Evolutionary conservation across 2,797 vertebrate species (phyloP).

Genomic region (Tragopan temminckii): DNA sequence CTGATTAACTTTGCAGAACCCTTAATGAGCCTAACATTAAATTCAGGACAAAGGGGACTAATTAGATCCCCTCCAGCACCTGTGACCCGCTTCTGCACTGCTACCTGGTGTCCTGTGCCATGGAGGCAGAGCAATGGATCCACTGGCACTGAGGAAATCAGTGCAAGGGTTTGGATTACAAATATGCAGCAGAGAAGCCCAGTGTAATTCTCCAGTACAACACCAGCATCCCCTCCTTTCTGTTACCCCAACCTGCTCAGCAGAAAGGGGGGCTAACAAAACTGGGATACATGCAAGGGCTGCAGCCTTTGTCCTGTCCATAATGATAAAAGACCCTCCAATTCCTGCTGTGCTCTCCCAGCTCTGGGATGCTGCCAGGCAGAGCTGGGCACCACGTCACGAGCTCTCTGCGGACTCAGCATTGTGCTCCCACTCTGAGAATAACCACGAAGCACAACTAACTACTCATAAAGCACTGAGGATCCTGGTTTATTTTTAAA

Average conservation of each 20-base stretch:
- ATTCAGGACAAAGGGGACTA: slow-evolving; percentile 74
- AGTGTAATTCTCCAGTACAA: neutral
- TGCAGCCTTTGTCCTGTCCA: neutral
- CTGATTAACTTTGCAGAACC: slow-evolving; percentile 74
- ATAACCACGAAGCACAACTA: rapidly evolving
- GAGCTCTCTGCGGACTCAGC: neutral
- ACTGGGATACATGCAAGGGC: neutral
- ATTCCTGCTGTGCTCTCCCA: neutral
- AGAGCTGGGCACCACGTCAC: neutral
- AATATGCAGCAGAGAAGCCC: neutral
- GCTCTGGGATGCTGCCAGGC: neutral
- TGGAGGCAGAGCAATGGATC: neutral
- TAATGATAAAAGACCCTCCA: neutral
- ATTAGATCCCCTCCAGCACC: slow-evolving; percentile 70
- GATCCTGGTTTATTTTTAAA: neutral
- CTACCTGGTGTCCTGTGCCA: slow-evolving; percentile 39
- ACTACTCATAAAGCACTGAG: rapidly evolving
- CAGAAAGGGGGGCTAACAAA: neutral
- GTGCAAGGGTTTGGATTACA: neutral
- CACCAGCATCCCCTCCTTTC: no score
- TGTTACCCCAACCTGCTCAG: neutral
- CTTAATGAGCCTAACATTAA: slow-evolving; percentile 79
- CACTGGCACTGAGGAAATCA: no score
- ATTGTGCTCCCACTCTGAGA: neutral
- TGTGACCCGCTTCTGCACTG: slow-evolving; percentile 5